Base-by-base conservation (phyloP, 2,113 vertebrate genomes). In the Lepus americanus region DNA sequence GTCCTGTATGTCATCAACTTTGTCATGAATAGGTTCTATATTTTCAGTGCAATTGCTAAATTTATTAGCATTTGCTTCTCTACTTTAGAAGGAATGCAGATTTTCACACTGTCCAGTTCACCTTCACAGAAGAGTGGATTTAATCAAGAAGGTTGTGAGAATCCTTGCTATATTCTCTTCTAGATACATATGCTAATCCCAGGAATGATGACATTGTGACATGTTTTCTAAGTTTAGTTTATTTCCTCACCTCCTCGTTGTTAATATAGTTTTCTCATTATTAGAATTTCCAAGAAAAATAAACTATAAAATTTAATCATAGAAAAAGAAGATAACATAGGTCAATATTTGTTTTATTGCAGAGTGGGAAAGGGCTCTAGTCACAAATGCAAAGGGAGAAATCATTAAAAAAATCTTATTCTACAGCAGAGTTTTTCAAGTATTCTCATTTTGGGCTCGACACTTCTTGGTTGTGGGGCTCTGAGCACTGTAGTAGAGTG, bases 221-320 rank as follows among this genome's bases (percentile, higher is more conserved):
- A 20, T 85, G 29, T 33, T 63, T 39, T 79, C 10, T 33, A 74
- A 76, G 49, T 93, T 95, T 55, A 89, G 51, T 89, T 39, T 61
- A 59, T 94, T 84, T 95, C 36, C 36, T 22, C 5, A 73, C 73
- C 51, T 91, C 39, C 17, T 70, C 8, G 31, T 12, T 61, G 80
- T 80, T 94, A 69, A 85, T 29, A 13, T 78, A 78, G 31, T 39
- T 86, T 95, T 95, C 39, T 91, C 72, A 20, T 80, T 94, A 72
- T 27, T 74, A 87, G 77, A 93, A 78, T 95, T 69, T 92, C 61
- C 63, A 89, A 93, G 92, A 77, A 82, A 95, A 96, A 91, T 6
- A 70, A 93, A 90, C 9, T 31, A 51, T 76, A 61, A 86, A 94
- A 69, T 39, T 76, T 67, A 84, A 53, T 33, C 13, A 59, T 31